Evolutionary conservation across 2,888 invertebrate species (phyloP).

Genomic region (Ochropacha duplaris): DNA sequence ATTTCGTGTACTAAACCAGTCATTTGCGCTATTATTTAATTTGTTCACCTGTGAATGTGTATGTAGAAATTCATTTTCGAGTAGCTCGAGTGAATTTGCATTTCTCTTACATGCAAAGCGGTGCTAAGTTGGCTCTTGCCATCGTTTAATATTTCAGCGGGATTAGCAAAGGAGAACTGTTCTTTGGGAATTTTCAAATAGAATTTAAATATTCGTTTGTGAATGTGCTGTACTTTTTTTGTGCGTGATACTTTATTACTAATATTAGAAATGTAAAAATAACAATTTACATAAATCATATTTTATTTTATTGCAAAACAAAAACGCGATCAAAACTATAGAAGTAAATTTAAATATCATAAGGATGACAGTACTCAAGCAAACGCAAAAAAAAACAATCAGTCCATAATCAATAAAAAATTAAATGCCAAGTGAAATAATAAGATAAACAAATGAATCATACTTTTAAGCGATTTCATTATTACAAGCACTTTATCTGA

Average conservation of each 20-base stretch:
- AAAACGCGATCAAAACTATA: too few species aligned
- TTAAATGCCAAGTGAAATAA: not conserved
- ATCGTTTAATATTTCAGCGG: not conserved
- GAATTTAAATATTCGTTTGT: not conserved
- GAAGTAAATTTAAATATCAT: too few species aligned
- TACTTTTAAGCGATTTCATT: not conserved
- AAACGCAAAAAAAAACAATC: not conserved
- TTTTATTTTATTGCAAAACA: too few species aligned
- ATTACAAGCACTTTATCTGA: not conserved
- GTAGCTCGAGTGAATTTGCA: not conserved
- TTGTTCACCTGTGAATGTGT: not conserved
- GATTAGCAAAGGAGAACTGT: not conserved
- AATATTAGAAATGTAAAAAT: too few species aligned
- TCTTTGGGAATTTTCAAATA: not conserved
- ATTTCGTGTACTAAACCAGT: slow-evolving; percentile 24
- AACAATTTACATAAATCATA: too few species aligned
- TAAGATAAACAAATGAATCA: not conserved
- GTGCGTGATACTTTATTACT: too few species aligned
- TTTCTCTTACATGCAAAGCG: not conserved
- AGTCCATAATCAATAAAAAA: not conserved
- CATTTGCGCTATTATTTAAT: slow-evolving; percentile 4
- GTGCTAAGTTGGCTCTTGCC: not conserved
- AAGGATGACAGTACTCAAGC: too few species aligned
- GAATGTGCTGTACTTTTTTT: not conserved
- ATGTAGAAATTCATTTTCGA: not conserved